A percentile compares a stretch with the other conserved stretches of the same genome.
Evolutionary conservation across 2,888 invertebrate species (phyloP).

Genomic region (Aricia artaxerxes): DNA sequence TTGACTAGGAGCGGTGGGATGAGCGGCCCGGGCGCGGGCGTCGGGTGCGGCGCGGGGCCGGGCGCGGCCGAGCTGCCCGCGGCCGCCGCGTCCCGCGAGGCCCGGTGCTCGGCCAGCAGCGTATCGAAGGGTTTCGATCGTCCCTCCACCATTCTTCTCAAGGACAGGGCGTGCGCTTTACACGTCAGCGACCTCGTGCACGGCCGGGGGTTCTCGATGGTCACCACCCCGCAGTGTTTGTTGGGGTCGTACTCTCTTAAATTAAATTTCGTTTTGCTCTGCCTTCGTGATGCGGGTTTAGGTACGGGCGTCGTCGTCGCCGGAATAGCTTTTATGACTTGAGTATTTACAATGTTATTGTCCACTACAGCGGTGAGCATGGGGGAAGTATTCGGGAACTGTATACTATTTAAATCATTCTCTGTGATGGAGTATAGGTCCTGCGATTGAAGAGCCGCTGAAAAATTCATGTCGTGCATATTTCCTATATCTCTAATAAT

Average conservation of each 20-base stretch:
- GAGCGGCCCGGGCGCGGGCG: slow-evolving; percentile 45
- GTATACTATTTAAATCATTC: slow-evolving; percentile 60
- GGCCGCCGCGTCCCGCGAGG: slow-evolving; percentile 78
- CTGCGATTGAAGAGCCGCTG: slow-evolving; percentile 58
- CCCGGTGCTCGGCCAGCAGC: slow-evolving; percentile 86
- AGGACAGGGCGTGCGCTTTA: slow-evolving; percentile 84
- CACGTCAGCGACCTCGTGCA: slow-evolving; percentile 90
- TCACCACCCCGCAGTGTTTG: slow-evolving; percentile 90
- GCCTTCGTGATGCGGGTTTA: slow-evolving; percentile 58
- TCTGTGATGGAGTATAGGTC: slow-evolving; percentile 65
- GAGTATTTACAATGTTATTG: slow-evolving; percentile 49
- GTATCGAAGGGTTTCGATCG: slow-evolving; percentile 88
- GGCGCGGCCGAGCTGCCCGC: slow-evolving; percentile 42
- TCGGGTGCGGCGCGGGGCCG: slow-evolving; percentile 41
- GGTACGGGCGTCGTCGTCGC: slow-evolving; percentile 54
- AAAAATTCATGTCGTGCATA: slow-evolving; percentile 72
- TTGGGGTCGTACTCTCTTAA: slow-evolving; percentile 89
- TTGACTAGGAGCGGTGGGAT: slow-evolving; percentile 67
- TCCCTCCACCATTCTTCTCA: slow-evolving; percentile 85
- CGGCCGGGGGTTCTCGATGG: slow-evolving; percentile 84
- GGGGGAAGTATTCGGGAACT: slow-evolving; percentile 66
- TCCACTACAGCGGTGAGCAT: slow-evolving; percentile 58
- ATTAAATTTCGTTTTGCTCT: slow-evolving; percentile 70
- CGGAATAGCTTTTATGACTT: slow-evolving; percentile 53
- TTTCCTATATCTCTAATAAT: slow-evolving; percentile 75